Conservation (phyloP, 2,888 invertebrate species). For the Himalopsyche anomala region DNA sequence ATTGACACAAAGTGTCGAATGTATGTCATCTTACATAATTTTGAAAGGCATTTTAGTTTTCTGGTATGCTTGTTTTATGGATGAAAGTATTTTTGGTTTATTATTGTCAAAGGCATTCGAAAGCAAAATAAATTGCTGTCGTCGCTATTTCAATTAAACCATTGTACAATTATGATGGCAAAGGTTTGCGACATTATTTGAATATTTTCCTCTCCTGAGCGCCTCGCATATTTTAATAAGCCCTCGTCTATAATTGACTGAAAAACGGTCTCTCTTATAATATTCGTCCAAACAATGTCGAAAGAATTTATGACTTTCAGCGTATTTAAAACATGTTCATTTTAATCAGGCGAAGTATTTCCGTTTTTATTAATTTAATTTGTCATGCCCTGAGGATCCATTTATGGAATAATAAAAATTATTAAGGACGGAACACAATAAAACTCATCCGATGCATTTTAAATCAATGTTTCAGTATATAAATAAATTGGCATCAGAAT, state of each 20-base stretch:
- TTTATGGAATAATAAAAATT: too few relatives aligned
- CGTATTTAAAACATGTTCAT: constrained; percentile 41
- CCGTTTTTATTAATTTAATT: not conserved
- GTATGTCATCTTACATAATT: too few relatives aligned
- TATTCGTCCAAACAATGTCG: constrained; percentile 23
- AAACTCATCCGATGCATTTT: too few relatives aligned
- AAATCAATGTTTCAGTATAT: too few relatives aligned
- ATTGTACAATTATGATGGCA: constrained; percentile 61
- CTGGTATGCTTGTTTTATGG: too few relatives aligned
- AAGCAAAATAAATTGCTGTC: not conserved
- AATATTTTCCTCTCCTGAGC: constrained; percentile 55
- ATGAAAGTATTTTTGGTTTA: not conserved
- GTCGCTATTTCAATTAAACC: constrained; percentile 62
- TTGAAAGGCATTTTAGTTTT: too few relatives aligned
- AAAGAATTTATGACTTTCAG: constrained; percentile 22
- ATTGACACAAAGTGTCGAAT: too few relatives aligned
- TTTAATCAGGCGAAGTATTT: not conserved
- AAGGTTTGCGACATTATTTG: constrained; percentile 64
- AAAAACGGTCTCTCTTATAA: constrained; percentile 50
- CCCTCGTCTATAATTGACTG: constrained; percentile 58
- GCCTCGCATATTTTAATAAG: constrained; percentile 55
- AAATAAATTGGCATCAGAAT: too few relatives aligned
- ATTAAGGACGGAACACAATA: too few relatives aligned
- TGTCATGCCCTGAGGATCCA: too few relatives aligned
- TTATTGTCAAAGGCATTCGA: not conserved